Evolutionary conservation across 2,113 vertebrate species (phyloP).

Genomic region (Lanius ludovicianus): DNA sequence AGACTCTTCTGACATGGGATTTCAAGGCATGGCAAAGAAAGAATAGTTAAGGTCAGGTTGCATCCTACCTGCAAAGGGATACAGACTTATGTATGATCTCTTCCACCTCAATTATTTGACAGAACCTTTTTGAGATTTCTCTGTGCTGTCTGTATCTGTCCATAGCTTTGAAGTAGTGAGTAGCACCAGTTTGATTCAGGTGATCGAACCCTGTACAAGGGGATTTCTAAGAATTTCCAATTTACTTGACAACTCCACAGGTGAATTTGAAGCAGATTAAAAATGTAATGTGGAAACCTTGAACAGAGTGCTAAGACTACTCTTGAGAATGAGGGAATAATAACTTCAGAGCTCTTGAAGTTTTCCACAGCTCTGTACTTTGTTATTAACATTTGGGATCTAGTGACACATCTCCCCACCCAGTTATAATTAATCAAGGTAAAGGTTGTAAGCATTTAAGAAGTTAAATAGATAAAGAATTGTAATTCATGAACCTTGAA

Average conservation of each 20-base stretch:
- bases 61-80: not conserved
- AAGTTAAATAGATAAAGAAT: not conserved
- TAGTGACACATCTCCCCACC: not conserved
- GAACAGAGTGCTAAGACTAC: not conserved
- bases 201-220: not conserved
- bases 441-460: not conserved
- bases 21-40: not conserved
- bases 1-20: not conserved
- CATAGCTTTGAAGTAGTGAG: not conserved
- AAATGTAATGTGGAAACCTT: not conserved
- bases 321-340: not conserved
- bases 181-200: not conserved
- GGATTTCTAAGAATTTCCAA: not conserved
- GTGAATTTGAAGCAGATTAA: not conserved
- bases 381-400: not conserved
- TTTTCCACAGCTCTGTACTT: not conserved
- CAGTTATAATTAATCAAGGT: not conserved
- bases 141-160: rapidly evolving
- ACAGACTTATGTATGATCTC: rapidly evolving
- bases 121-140: not conserved
- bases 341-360: not conserved
- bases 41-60: not conserved
- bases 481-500: not conserved
- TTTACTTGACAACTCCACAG: not conserved
- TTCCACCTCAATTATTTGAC: not conserved